Conservation (phyloP, 2,113 vertebrate species). For the Lipophrys pholis region DNA sequence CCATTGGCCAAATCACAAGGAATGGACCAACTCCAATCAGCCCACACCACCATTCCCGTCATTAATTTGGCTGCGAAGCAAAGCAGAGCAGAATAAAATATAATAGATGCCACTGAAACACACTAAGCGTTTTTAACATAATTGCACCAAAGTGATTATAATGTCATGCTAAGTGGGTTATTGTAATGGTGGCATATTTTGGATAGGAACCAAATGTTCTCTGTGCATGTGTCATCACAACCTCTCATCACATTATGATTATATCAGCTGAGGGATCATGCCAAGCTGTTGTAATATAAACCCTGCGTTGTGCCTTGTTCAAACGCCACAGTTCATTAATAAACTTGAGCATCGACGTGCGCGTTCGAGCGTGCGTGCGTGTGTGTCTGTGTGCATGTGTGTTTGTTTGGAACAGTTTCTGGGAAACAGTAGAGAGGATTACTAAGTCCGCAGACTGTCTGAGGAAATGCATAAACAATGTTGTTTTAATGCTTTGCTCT, state of each 20-base stretch:
- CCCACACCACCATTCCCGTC: neutral
- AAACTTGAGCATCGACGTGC: constrained; percentile 40
- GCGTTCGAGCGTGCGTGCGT: constrained; percentile 17
- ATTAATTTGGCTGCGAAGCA: constrained; percentile 1
- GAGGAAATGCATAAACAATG: constrained; percentile 45
- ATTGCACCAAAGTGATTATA: constrained; percentile 54
- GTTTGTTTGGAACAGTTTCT: constrained; percentile 32
- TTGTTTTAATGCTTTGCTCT: constrained; percentile 47
- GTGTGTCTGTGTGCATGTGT: constrained; percentile 8
- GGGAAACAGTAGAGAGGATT: constrained; percentile 43
- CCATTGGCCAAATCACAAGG: constrained; percentile 19
- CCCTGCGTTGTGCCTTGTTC: constrained; percentile 53
- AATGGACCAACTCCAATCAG: constrained; percentile 22
- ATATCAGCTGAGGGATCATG: constrained; percentile 64
- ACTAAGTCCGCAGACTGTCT: constrained; percentile 40
- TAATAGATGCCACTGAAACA: constrained; percentile 19
- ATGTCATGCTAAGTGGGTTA: constrained; percentile 62
- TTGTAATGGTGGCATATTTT: constrained; percentile 67
- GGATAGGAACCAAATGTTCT: constrained; percentile 74
- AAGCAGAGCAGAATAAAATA: neutral
- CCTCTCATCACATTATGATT: constrained; percentile 70
- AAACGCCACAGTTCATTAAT: constrained; percentile 70
- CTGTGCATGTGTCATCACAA: constrained; percentile 70
- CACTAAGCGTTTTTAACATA: constrained; percentile 10
- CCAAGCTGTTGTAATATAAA: constrained; percentile 63